Percentiles rank a stretch among this genome's conserved stretches.
Conservation (phyloP, 2,797 vertebrate genomes). For the Lerista edwardsae region DNA sequence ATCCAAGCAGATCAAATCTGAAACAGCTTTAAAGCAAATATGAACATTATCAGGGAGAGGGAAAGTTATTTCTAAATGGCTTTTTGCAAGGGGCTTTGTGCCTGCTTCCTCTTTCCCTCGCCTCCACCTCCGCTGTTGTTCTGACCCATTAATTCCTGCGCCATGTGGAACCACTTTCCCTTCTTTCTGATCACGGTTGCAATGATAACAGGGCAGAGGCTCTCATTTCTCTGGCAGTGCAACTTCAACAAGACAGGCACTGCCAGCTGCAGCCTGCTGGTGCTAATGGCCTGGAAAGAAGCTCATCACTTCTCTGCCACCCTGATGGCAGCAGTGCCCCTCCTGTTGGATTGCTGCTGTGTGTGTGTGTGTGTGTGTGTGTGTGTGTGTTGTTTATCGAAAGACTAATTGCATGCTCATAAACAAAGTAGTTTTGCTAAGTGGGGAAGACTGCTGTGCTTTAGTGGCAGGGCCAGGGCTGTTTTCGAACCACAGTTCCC, state of each 20-base stretch:
- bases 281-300: background rate
- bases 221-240: conserved; percentile 12
- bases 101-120: background rate
- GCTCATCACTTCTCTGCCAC: background rate
- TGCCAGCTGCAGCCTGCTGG: rapidly evolving
- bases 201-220: background rate
- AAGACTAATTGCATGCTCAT: rapidly evolving
- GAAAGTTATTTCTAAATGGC: background rate
- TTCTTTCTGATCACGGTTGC: background rate
- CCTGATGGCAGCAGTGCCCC: background rate
- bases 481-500: rapidly evolving
- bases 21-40: conserved; percentile 17
- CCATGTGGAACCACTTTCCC: background rate
- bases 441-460: background rate
- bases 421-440: background rate
- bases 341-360: background rate
- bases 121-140: background rate
- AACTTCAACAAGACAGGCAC: background rate
- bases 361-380: background rate
- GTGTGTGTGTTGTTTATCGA: background rate
- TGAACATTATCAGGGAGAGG: conserved; percentile 12
- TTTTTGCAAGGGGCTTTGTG: background rate
- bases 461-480: background rate
- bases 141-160: conserved; percentile 22
- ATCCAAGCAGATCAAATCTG: background rate